Percentiles rank a stretch among this genome's conserved stretches.
These are phyloP conservation scores for Crax fasciolata DNA, from an alignment of 2,797 vertebrate genomes.

Conservation along the genomic window DNA sequence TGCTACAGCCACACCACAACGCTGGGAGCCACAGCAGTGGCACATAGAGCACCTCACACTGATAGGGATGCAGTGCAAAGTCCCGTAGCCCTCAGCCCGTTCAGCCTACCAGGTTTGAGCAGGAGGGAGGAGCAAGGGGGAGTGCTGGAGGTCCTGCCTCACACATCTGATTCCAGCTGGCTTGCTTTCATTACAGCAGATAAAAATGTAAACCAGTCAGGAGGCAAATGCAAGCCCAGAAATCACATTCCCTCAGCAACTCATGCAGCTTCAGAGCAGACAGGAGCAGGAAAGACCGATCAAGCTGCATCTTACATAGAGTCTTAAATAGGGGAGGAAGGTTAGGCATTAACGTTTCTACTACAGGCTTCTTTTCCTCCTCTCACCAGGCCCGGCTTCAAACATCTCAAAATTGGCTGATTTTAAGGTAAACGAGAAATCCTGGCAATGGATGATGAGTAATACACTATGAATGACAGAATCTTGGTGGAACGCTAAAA, in stretches of 20 bases:
- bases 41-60: fast-evolving
- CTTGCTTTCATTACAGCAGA: conserved; percentile 17
- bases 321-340: conserved; percentile 7
- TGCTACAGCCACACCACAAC: background rate
- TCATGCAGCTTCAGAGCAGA: background rate
- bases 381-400: conserved; percentile 1
- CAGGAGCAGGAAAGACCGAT: background rate
- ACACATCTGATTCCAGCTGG: background rate
- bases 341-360: conserved; percentile 11
- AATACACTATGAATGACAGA: conserved; percentile 59
- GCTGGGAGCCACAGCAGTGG: background rate
- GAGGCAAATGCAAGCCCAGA: conserved; percentile 3
- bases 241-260: background rate
- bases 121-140: background rate
- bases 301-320: background rate
- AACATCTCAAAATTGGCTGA: background rate
- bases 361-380: background rate
- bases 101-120: background rate
- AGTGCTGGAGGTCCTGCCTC: background rate
- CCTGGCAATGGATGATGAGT: conserved; percentile 37
- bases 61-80: background rate
- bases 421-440: conserved; percentile 45
- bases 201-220: conserved; percentile 6
- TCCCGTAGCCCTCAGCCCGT: background rate
- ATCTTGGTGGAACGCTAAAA: conserved; percentile 55